These are phyloP conservation scores for Rhinopomastus cyanomelas DNA, from an alignment of 2,113 vertebrate species.

Conservation along the genomic window DNA sequence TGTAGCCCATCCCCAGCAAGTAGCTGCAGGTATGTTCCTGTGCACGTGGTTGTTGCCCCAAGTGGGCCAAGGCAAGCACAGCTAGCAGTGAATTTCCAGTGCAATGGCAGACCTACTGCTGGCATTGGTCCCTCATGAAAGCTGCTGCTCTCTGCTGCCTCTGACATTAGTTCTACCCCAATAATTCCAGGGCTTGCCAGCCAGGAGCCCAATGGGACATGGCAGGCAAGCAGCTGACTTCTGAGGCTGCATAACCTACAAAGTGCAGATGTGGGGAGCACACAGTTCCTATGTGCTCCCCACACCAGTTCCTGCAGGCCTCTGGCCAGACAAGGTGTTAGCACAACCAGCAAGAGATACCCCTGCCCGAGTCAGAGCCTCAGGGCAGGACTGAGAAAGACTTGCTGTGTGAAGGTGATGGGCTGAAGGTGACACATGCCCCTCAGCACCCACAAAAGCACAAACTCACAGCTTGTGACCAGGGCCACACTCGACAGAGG, in stretches of 20 bases:
- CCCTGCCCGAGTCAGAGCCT: background rate
- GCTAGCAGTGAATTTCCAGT: background rate
- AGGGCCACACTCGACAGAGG: background rate
- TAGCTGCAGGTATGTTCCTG: background rate
- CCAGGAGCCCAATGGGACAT: fast-evolving
- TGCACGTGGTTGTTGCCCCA: background rate
- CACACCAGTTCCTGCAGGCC: background rate
- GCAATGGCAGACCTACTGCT: background rate
- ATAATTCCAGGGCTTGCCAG: background rate
- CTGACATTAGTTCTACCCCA: background rate
- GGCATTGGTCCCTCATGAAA: background rate
- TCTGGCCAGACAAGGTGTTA: background rate
- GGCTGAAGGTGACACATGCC: background rate
- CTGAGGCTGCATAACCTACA: background rate
- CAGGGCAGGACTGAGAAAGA: background rate
- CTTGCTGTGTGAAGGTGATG: background rate
- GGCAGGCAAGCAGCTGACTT: background rate
- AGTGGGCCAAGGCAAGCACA: background rate
- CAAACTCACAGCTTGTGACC: fast-evolving
- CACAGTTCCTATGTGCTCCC: background rate
- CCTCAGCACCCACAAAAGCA: background rate
- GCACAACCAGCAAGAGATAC: background rate
- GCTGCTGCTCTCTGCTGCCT: background rate
- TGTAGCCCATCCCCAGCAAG: background rate
- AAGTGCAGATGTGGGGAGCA: background rate